Conservation (phyloP, 2,797 vertebrate species). For the Coluber constrictor region DNA sequence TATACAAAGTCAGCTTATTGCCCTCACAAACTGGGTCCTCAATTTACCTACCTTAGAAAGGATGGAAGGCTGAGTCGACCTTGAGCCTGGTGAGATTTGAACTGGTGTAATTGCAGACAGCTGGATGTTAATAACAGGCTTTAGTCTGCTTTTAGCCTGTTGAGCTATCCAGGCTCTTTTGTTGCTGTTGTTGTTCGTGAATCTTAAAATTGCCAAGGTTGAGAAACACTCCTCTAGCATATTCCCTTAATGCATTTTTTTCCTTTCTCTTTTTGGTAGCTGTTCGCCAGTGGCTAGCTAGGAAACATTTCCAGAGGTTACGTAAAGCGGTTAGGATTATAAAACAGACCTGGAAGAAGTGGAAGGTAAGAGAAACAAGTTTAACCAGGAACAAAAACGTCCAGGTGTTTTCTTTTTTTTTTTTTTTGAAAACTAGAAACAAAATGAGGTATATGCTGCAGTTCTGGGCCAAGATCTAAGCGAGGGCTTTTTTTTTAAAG, state of each 20-base stretch:
- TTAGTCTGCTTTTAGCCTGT: too few relatives aligned
- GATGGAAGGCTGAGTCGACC: too few relatives aligned
- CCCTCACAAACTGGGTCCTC: too few relatives aligned
- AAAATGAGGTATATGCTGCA: neutral
- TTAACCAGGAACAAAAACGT: neutral
- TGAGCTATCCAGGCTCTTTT: too few relatives aligned
- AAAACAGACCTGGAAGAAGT: conserved; percentile 80
- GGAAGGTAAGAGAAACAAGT: conserved; percentile 78
- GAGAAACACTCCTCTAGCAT: neutral
- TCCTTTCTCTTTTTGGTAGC: conserved; percentile 65
- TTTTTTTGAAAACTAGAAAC: neutral
- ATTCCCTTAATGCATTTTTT: neutral
- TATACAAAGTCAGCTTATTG: too few relatives aligned
- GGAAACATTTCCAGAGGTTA: conserved; percentile 74
- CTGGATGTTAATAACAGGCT: too few relatives aligned
- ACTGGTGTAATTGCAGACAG: too few relatives aligned
- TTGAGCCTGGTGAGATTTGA: too few relatives aligned
- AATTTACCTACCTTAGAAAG: too few relatives aligned
- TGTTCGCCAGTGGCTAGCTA: conserved; percentile 84
- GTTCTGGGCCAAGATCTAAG: neutral
- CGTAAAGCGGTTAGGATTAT: conserved; percentile 77
- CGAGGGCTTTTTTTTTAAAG: too few relatives aligned
- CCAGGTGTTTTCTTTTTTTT: neutral
- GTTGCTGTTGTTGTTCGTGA: too few relatives aligned
- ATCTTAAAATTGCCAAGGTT: neutral